Percentiles rank a stretch among this genome's conserved stretches.
These are phyloP conservation scores for Eucera pruinosa DNA, from an alignment of 2,888 invertebrate genomes.

Conservation along the genomic window DNA sequence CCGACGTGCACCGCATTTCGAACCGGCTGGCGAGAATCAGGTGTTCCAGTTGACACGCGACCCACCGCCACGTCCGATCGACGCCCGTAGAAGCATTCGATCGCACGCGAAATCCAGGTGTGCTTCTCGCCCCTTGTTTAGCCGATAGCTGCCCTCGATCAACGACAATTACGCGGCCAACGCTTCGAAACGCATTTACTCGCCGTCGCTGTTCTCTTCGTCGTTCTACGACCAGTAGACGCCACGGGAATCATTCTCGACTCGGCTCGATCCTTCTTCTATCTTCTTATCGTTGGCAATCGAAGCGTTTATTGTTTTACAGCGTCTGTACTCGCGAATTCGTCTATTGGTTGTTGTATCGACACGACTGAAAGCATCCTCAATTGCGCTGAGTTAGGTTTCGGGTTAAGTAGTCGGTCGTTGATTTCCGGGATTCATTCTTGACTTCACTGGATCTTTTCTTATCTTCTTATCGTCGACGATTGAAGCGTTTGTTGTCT, in stretches of 20 bases:
- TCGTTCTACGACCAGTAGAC: conserved; percentile 18
- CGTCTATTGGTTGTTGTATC: no score
- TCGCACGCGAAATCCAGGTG: conserved; percentile 49
- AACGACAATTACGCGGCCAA: conserved; percentile 24
- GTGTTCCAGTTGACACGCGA: conserved; percentile 69
- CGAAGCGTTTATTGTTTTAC: no score
- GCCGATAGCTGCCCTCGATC: conserved; percentile 25
- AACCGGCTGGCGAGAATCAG: conserved; percentile 65
- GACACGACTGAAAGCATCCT: no score
- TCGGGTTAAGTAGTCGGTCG: no score
- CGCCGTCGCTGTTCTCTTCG: conserved; percentile 18
- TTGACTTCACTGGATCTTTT: no score
- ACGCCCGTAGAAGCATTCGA: conserved; percentile 60
- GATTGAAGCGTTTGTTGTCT: no score
- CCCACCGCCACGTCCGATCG: conserved; percentile 50
- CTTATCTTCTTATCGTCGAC: no score
- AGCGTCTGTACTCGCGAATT: no score
- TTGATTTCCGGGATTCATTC: no score
- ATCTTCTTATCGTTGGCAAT: no score
- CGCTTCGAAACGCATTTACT: conserved; percentile 30
- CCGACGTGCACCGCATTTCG: conserved; percentile 80
- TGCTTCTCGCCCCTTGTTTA: neutral
- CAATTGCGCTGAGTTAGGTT: no score
- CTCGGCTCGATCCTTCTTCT: no score
- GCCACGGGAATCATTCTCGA: conserved; percentile 48